Evolutionary conservation across 2,888 invertebrate genomes (phyloP).

Genomic region (Drosophila neotestacea): DNA sequence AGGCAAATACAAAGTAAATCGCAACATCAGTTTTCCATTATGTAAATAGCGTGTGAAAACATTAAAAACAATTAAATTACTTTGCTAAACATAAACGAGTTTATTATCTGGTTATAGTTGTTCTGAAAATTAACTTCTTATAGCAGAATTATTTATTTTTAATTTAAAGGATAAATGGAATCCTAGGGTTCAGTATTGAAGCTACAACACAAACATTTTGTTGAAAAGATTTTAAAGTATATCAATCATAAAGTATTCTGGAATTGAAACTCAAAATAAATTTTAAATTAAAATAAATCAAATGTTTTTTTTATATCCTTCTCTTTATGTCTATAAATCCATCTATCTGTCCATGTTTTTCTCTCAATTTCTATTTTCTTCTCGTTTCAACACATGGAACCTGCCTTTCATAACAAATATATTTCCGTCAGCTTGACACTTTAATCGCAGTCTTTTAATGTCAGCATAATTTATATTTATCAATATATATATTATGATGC

Average conservation of each 20-base stretch:
- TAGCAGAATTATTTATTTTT: too few relatives aligned
- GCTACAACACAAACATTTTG: too few relatives aligned
- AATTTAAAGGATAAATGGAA: too few relatives aligned
- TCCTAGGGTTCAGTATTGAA: too few relatives aligned
- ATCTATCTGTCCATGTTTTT: too few relatives aligned
- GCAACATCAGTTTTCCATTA: conserved; percentile 20
- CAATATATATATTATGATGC: conserved; percentile 13
- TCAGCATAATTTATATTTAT: conserved; percentile 4
- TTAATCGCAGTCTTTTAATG: conserved; percentile 20
- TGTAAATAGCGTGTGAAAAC: conserved; percentile 10
- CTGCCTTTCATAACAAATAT: background rate
- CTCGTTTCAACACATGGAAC: too few relatives aligned
- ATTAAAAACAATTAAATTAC: conserved; percentile 8
- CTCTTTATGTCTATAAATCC: background rate
- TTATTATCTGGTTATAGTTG: background rate
- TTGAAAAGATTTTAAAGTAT: too few relatives aligned
- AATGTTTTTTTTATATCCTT: too few relatives aligned
- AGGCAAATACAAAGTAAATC: conserved; percentile 3
- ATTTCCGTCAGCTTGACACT: conserved; percentile 6
- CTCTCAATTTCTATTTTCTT: background rate
- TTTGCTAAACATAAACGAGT: background rate
- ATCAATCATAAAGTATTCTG: too few relatives aligned
- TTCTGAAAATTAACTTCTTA: background rate
- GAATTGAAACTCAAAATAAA: too few relatives aligned
- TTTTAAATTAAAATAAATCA: too few relatives aligned